Conservation (phyloP, 2,888 invertebrate genomes). For the Pyrrhia umbra region DNA sequence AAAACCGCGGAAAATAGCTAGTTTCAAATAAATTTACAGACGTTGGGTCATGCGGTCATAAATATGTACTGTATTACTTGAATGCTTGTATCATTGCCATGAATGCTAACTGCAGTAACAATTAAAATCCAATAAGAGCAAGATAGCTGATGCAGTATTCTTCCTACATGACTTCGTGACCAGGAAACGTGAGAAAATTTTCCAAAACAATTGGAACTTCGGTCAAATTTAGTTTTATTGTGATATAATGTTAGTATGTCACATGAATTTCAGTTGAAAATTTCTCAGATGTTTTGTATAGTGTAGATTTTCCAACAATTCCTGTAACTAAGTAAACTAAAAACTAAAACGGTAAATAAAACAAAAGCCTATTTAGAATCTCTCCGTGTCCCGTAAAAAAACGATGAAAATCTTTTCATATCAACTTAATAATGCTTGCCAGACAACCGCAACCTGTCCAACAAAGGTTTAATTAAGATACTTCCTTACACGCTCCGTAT, state of each 20-base stretch:
- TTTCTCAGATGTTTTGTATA: too few species aligned
- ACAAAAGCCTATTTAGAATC: background rate
- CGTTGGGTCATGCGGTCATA: too few species aligned
- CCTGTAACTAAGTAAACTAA: too few species aligned
- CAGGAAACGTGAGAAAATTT: background rate
- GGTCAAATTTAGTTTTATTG: background rate
- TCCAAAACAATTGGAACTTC: background rate
- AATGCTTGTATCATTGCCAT: conserved; percentile 18
- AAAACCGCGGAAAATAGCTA: too few species aligned
- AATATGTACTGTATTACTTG: conserved; percentile 4
- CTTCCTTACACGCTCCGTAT: conserved; percentile 58
- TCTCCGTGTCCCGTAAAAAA: background rate
- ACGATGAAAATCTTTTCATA: background rate
- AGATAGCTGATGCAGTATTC: conserved; percentile 22
- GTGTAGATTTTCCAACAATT: too few species aligned
- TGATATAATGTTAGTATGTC: too few species aligned
- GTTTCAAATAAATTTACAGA: too few species aligned
- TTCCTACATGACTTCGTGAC: conserved; percentile 13
- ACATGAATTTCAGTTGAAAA: too few species aligned
- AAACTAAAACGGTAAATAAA: background rate
- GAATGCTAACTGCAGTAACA: conserved; percentile 43
- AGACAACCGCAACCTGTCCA: conserved; percentile 47
- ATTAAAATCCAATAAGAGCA: conserved; percentile 55
- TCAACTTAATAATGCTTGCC: conserved; percentile 15
- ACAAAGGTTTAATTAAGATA: conserved; percentile 63